These are phyloP conservation scores for Pygocentrus nattereri DNA, from an alignment of 2,797 vertebrate genomes.

Conservation along the genomic window DNA sequence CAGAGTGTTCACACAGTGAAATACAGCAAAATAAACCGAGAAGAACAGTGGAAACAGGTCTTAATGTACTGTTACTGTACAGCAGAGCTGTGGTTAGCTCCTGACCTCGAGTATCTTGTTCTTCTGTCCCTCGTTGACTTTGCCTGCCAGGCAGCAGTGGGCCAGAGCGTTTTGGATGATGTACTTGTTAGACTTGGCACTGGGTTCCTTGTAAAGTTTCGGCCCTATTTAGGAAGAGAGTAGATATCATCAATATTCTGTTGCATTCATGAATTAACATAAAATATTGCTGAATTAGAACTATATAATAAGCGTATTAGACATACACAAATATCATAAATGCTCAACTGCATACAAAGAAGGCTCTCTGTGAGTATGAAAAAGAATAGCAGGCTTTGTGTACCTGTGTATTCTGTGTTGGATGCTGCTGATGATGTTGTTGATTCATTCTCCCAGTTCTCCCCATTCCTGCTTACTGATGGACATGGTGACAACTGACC, in stretches of 20 bases:
- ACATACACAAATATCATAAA: no score
- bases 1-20: no score
- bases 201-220: constrained; percentile 97
- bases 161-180: constrained; percentile 98
- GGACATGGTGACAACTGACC: constrained; percentile 91
- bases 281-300: no score
- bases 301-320: no score
- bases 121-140: constrained; percentile 98
- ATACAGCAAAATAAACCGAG: no score
- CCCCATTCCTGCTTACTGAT: constrained; percentile 91
- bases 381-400: background rate
- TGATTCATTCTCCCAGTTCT: constrained; percentile 98
- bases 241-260: background rate
- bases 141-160: constrained; percentile 96
- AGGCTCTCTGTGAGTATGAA: background rate
- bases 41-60: background rate
- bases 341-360: background rate
- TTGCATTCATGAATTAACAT: background rate
- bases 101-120: constrained; percentile 95
- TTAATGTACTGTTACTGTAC: background rate
- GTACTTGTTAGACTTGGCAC: constrained; percentile 98
- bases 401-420: constrained; percentile 97
- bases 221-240: constrained; percentile 80
- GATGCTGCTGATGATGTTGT: constrained; percentile 95
- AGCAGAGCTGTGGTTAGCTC: background rate